Percentiles rank a stretch among this genome's conserved stretches.
These are phyloP conservation scores for Stegastes partitus DNA, from an alignment of 2,113 vertebrate species.

Conservation along the genomic window DNA sequence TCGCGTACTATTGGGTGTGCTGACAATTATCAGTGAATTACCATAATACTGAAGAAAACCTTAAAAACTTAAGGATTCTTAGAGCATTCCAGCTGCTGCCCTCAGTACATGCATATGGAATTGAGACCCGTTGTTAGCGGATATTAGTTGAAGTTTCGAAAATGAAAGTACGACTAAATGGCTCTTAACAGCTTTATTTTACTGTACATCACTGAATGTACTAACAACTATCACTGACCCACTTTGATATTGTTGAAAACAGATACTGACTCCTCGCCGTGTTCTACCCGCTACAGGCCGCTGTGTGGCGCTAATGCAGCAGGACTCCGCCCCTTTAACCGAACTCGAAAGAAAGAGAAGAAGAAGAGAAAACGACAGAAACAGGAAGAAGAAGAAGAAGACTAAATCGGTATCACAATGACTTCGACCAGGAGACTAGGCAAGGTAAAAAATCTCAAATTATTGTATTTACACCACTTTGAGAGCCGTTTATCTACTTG, in stretches of 20 bases:
- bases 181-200: no score
- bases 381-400: conserved; percentile 65
- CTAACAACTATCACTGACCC: no score
- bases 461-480: not conserved
- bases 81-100: no score
- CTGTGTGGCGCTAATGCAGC: not conserved
- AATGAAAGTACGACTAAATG: no score
- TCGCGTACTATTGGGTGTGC: no score
- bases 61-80: no score
- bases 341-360: conserved; percentile 49
- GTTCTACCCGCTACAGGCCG: not conserved
- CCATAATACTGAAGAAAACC: no score
- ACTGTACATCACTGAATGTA: no score
- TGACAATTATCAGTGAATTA: no score
- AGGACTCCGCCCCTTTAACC: not conserved
- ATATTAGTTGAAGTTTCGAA: no score
- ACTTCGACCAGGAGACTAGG: conserved; percentile 57
- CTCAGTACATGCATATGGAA: no score
- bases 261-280: not conserved
- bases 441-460: conserved; percentile 59
- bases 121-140: no score
- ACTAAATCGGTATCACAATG: conserved; percentile 60
- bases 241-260: not conserved
- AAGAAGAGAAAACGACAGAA: conserved; percentile 46
- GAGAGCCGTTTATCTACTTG: not conserved